Percentiles rank a stretch among this genome's conserved stretches.
phyloP scores from a whole-genome alignment of 92 coral and sea anemone species.

The Epizoanthus fatuus region DNA sequence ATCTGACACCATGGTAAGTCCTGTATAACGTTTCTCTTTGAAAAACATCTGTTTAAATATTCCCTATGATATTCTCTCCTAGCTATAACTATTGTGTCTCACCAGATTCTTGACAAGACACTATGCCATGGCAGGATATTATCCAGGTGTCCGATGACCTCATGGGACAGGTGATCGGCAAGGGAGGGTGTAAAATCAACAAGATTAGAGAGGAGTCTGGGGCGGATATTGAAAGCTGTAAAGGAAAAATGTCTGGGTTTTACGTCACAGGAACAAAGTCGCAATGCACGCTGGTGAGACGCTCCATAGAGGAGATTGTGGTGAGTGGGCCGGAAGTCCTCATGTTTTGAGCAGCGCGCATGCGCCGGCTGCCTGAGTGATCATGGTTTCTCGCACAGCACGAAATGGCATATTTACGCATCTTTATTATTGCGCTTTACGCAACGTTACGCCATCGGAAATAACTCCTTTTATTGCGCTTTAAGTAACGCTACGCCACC shows the following conservation, averaged over 20 bases:
- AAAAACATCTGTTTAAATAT: no score
- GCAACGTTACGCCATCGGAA: no score
- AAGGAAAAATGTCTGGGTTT: constrained; percentile 12
- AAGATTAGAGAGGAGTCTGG: constrained; percentile 16
- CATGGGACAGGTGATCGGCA: constrained; percentile 37
- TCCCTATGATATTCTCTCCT: no score
- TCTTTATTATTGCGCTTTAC: no score
- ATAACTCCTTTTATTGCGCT: no score
- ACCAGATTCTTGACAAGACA: not conserved
- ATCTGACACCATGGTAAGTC: no score
- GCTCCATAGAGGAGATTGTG: constrained; percentile 4
- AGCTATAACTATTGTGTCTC: not conserved
- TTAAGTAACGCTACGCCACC: no score
- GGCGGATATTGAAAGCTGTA: not conserved
- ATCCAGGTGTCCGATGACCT: constrained; percentile 30
- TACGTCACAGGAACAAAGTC: constrained; percentile 8
- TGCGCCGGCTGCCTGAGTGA: no score
- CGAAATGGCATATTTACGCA: no score
- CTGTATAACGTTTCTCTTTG: no score
- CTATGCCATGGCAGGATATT: constrained; percentile 5
- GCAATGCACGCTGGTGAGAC: not conserved
- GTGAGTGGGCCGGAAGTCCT: not conserved
- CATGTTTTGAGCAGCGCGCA: not conserved
- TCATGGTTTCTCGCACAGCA: no score
- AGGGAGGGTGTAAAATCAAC: constrained; percentile 4